These are phyloP conservation scores for Setipinna tenuifilis DNA, from an alignment of 2,797 vertebrate genomes.

Conservation along the genomic window DNA sequence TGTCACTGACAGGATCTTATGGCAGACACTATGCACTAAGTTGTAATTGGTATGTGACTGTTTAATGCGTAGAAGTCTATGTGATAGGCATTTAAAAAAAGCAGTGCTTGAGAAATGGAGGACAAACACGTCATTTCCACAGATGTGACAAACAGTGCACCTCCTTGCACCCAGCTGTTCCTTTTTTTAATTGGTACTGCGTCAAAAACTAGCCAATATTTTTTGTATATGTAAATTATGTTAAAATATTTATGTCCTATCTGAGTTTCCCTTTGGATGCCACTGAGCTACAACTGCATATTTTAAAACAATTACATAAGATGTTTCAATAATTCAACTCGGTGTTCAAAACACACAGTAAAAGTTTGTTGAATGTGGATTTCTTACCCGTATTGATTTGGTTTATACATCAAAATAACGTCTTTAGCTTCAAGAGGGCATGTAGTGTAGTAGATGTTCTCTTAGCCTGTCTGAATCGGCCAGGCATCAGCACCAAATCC, in stretches of 20 bases:
- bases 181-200: not conserved
- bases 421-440: not conserved
- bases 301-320: not conserved
- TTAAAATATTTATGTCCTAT: not conserved
- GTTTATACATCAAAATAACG: not conserved
- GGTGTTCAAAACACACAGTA: not conserved
- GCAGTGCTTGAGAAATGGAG: not conserved
- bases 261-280: not conserved
- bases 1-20: too few relatives aligned
- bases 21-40: too few relatives aligned
- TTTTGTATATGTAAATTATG: not conserved
- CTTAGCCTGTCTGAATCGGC: not conserved
- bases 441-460: not conserved
- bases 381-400: not conserved
- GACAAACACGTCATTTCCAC: not conserved
- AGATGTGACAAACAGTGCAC: not conserved
- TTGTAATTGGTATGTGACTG: too few relatives aligned
- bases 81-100: not conserved
- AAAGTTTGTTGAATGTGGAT: not conserved
- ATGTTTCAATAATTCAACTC: slow-evolving; percentile 9
- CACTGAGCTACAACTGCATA: not conserved
- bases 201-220: not conserved
- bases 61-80: too few relatives aligned
- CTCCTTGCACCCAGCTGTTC: not conserved
- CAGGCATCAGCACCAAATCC: not conserved